Evolutionary conservation across 2,888 invertebrate species (phyloP).

Genomic region (Lepidocyrtoides sp.): DNA sequence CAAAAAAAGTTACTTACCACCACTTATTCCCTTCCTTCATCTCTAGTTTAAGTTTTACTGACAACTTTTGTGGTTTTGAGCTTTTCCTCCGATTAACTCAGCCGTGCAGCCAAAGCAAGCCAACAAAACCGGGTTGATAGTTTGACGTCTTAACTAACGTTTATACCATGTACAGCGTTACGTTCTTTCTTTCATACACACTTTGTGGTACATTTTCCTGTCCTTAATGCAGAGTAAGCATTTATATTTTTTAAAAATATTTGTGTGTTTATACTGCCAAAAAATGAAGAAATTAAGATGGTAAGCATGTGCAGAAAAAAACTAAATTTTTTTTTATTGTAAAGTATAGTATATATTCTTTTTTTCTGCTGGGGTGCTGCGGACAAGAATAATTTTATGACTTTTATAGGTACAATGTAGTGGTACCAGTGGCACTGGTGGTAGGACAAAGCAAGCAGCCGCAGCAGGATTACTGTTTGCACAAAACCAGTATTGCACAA

Average conservation of each 20-base stretch:
- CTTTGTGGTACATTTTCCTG: neutral
- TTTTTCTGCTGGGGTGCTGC: conserved; percentile 3
- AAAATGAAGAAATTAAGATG: conserved; percentile 61
- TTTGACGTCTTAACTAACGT: conserved; percentile 21
- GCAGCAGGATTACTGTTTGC: neutral
- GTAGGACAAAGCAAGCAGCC: conserved; percentile 15
- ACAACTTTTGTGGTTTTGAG: conserved; percentile 44
- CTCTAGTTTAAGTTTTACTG: conserved; percentile 43
- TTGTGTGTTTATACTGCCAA: conserved; percentile 32
- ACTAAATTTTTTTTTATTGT: too few relatives aligned
- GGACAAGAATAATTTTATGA: conserved; percentile 69
- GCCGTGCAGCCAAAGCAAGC: neutral
- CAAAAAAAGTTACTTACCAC: neutral
- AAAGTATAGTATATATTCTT: neutral
- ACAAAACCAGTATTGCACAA: conserved; percentile 28
- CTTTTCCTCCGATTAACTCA: conserved; percentile 34
- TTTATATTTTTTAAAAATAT: conserved; percentile 32
- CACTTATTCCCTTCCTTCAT: neutral
- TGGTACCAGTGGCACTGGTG: too few relatives aligned
- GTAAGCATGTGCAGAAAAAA: conserved; percentile 57
- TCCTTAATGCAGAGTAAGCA: neutral
- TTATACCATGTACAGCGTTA: neutral
- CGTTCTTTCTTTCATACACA: neutral
- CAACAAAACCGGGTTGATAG: neutral
- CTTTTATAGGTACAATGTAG: conserved; percentile 51